Base-by-base conservation (phyloP, 2,888 invertebrate genomes). In the Cantharis nigra region DNA sequence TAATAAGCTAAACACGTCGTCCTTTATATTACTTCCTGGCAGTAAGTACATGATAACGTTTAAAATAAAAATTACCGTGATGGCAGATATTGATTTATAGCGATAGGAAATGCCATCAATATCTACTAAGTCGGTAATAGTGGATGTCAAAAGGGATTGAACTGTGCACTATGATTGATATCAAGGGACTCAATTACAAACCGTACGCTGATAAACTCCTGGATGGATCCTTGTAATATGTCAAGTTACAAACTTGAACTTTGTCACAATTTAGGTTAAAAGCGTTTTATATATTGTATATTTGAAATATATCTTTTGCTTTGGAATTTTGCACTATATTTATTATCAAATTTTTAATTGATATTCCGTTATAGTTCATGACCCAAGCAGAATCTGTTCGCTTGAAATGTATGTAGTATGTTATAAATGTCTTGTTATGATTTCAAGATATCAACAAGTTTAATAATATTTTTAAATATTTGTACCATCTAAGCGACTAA, bases 121-220 rank as follows among this genome's bases (percentile, higher is more conserved):
- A 75, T 78, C 77, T 74, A 71, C 74, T 75, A 75, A 78, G 72
- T 78, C 72, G 63, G 75, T 78, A 78, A 78, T 75, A 75, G 78
- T 75, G 70, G 75, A 72, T 78, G 78, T 75, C 78, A 78, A 75
- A 75, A 72, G 67, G 78, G 78, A 78, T 78, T 75, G 75, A 72
- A 72, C 75, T 72, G 71, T 74, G 77, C 74, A 74, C 71, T 77
- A 77, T 77, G 77, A 77, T 77, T 77, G 77, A 77, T 77, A 77
- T 74, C 72, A 73, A 70, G 67, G 73, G 76, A 76, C 76, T 70
- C 73, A 64, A 73, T 76, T 76, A 75, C 75, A 71, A 63, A 33
- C 63, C 64, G 33, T 75, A 65, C 71, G 23, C 71, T 71, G 75
- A 75, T 75, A 75, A 75, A 75, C 75, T 75, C 71, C 65, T 30